Percentiles rank a stretch among this genome's conserved stretches.
These are phyloP conservation scores for Prionace glauca DNA, from an alignment of 2,797 vertebrate genomes.

Conservation along the genomic window DNA sequence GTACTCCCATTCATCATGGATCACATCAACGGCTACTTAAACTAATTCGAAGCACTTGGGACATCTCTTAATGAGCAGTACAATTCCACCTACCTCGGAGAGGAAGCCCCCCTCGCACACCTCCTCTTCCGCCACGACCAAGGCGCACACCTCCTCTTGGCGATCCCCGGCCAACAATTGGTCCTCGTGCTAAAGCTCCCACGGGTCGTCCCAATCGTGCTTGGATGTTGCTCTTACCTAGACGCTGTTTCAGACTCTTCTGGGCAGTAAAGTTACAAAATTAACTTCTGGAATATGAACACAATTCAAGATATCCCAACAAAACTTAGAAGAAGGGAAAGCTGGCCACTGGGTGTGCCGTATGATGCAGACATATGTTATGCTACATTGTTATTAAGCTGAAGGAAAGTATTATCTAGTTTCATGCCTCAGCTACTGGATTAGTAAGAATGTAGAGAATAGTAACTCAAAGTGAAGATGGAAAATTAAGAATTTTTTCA, in stretches of 20 bases:
- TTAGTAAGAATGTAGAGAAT: no score
- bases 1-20: not conserved
- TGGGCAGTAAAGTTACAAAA: conserved; percentile 41
- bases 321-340: no score
- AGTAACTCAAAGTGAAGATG: no score
- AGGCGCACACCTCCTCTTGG: conserved; percentile 73
- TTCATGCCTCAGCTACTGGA: no score
- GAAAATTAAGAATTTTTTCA: no score
- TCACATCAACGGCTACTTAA: not conserved
- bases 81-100: conserved; percentile 70
- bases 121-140: conserved; percentile 68
- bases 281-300: not conserved
- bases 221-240: conserved; percentile 96
- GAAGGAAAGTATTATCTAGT: no score
- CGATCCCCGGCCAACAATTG: conserved; percentile 67
- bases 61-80: not conserved
- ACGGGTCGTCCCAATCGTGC: conserved; percentile 82
- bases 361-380: no score
- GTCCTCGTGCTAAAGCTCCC: conserved; percentile 69
- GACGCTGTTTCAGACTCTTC: conserved; percentile 92
- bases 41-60: not conserved
- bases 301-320: not conserved
- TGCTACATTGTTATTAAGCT: no score
- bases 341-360: no score
- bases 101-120: conserved; percentile 69